A percentile compares a stretch with the other conserved stretches of the same genome.
phyloP scores from a whole-genome alignment of 2,888 invertebrate species.

The Cryptocephalus primarius region DNA sequence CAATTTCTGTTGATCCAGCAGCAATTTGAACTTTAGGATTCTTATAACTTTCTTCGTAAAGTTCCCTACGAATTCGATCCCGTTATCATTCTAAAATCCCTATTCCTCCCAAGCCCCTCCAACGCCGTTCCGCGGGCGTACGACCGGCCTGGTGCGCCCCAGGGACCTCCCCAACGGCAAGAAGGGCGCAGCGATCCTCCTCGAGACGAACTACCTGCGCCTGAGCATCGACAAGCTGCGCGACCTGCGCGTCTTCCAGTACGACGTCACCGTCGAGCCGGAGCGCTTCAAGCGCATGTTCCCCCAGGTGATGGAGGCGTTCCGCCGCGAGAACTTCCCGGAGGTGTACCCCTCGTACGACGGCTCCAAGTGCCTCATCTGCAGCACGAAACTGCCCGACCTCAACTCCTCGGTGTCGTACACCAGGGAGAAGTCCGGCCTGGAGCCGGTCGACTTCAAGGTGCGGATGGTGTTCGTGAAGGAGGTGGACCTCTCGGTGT shows the following conservation, averaged over 20 bases:
- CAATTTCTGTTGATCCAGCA: too few relatives aligned
- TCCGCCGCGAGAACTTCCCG: neutral
- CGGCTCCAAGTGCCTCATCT: neutral
- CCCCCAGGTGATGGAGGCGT: neutral
- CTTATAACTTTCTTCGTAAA: too few relatives aligned
- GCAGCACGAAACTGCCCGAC: neutral
- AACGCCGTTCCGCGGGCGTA: neutral
- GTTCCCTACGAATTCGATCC: too few relatives aligned
- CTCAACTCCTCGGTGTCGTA: neutral
- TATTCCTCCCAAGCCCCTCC: too few relatives aligned
- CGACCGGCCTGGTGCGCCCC: neutral
- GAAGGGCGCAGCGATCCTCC: neutral
- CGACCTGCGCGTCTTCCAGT: neutral
- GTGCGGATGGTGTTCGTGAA: neutral
- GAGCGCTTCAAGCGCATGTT: neutral
- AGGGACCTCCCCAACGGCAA: neutral
- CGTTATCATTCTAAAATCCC: too few relatives aligned
- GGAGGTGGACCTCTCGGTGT: neutral
- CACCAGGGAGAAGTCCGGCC: neutral
- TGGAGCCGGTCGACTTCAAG: neutral
- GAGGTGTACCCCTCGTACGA: neutral
- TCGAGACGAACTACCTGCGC: constrained; percentile 1
- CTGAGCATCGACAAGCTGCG: neutral
- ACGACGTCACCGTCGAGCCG: neutral
- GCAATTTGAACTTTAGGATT: too few relatives aligned